Base-by-base conservation (phyloP, 1,140 invertebrate species). In the Andricus grossulariae region DNA sequence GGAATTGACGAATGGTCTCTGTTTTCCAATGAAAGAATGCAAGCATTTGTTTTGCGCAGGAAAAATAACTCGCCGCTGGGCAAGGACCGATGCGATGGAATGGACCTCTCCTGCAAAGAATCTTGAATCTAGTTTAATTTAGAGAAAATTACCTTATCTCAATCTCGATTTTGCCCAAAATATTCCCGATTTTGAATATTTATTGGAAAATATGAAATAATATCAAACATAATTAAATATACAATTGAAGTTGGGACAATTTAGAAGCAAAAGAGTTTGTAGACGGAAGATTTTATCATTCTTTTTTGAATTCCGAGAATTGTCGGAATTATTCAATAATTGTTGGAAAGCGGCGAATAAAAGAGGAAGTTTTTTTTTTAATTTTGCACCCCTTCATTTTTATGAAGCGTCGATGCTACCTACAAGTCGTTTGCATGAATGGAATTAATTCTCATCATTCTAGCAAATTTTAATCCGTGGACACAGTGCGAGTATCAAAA, bases 351-450 rank as follows among this genome's bases (percentile, higher is more conserved):
- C 11, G n/a, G 1, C 13, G 18, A 21, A 45, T 45, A 45, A 45
- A 45, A 11, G 19, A 57, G 19, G 12, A n/a, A 0, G 2, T 55
- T 57, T 57, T 55, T 55, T n/a, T 55, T 19, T n/a, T 3, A 55
- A 18, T 55, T 21, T 55, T 19, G 3, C n/a, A 55, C 18, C 18
- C 12, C 21, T 55, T 55, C 12, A 19, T 21, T 21, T 19, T 55
- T 19, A 12, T 19, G 5, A 55, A 21, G 21, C 2, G 18, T 55
- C 52, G 18, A 19, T 57, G 85, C 84, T 85, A 85, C 84, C 85
- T 86, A 84, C 83, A 81, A 86, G 85, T 86, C 85, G 84, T 86
- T 86, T 82, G 57, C n/a, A 8, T 15, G 13, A 57, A 57, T 21
- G 12, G 19, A 21, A 77, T 70, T 39, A 50, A 73, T 25, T 50